Conservation (phyloP, 2,888 invertebrate genomes). For the Drosophila peninsularis region DNA sequence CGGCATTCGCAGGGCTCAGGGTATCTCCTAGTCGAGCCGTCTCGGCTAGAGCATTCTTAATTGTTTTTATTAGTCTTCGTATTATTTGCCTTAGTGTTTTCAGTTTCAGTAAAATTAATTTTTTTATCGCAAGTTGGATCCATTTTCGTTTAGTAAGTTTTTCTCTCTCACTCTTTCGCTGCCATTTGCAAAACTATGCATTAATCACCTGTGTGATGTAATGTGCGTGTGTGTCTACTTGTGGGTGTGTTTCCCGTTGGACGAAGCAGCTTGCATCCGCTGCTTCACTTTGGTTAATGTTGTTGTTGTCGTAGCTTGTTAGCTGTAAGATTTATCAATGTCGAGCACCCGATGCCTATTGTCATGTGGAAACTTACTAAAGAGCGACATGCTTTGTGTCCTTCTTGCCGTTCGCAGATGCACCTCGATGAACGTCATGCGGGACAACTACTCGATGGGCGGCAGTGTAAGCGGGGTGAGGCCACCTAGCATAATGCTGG, state of each 20-base stretch:
- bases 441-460: conserved; percentile 87
- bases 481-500: conserved; percentile 84
- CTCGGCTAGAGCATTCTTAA: too few relatives aligned
- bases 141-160: too few relatives aligned
- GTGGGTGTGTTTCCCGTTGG: background rate
- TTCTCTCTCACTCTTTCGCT: background rate
- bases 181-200: conserved; percentile 11
- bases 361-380: conserved; percentile 23
- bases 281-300: conserved; percentile 16
- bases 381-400: conserved; percentile 47
- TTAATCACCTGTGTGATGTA: conserved; percentile 17
- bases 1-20: too few relatives aligned
- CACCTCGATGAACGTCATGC: conserved; percentile 93
- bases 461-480: conserved; percentile 87
- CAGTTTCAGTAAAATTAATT: background rate
- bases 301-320: conserved; percentile 41
- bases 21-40: too few relatives aligned
- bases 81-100: background rate
- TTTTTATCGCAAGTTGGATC: too few relatives aligned
- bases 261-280: conserved; percentile 27
- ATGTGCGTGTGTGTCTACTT: background rate
- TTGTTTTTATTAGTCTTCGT: background rate
- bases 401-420: conserved; percentile 86
- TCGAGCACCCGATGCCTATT: conserved; percentile 24
- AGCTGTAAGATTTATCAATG: conserved; percentile 37